These are phyloP conservation scores for Tuta absoluta DNA, from an alignment of 2,888 invertebrate species.

Conservation along the genomic window DNA sequence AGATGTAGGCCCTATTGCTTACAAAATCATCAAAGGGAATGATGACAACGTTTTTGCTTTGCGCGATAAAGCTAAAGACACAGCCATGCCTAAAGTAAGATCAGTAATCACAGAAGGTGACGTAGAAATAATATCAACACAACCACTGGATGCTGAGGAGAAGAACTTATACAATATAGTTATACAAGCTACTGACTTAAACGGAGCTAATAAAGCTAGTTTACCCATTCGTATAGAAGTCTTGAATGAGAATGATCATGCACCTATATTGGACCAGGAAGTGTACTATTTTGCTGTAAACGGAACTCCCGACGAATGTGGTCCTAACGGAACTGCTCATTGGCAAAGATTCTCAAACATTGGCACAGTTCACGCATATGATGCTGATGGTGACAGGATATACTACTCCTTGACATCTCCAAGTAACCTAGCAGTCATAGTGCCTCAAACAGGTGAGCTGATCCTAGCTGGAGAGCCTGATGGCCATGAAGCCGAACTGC, in stretches of 20 bases:
- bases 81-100: slow-evolving; percentile 71
- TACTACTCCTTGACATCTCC: slow-evolving; percentile 91
- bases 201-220: slow-evolving; percentile 89
- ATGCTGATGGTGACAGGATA: slow-evolving; percentile 95
- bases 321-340: slow-evolving; percentile 82
- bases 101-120: slow-evolving; percentile 82
- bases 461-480: slow-evolving; percentile 90
- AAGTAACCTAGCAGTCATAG: slow-evolving; percentile 91
- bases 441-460: slow-evolving; percentile 95
- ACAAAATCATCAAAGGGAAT: slow-evolving; percentile 90
- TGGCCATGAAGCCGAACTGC: slow-evolving; percentile 84
- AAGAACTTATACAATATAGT: slow-evolving; percentile 87
- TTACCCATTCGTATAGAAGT: slow-evolving; percentile 89
- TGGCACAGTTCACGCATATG: slow-evolving; percentile 92
- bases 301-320: slow-evolving; percentile 81
- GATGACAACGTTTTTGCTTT: slow-evolving; percentile 88
- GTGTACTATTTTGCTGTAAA: slow-evolving; percentile 89
- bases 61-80: slow-evolving; percentile 79
- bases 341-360: slow-evolving; percentile 91
- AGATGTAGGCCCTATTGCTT: slow-evolving; percentile 86
- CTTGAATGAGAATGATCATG: slow-evolving; percentile 95
- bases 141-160: slow-evolving; percentile 89
- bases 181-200: slow-evolving; percentile 89
- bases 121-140: slow-evolving; percentile 87
- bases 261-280: slow-evolving; percentile 89